These are phyloP conservation scores for Macquaria ambigua DNA, from an alignment of 2,113 vertebrate genomes.

Conservation along the genomic window DNA sequence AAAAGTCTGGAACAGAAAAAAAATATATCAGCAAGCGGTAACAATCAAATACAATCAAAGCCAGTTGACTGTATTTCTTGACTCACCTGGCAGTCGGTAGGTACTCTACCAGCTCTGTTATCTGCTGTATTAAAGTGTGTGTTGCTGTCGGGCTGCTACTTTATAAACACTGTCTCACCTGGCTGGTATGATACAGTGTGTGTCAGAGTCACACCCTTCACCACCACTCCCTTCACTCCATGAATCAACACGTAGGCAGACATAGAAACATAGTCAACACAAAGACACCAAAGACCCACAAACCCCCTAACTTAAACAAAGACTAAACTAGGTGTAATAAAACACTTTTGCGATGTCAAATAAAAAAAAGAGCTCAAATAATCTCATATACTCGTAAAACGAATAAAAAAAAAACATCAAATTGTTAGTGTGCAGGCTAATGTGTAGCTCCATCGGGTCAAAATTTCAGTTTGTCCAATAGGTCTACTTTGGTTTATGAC, in stretches of 20 bases:
- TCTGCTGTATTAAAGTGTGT: neutral
- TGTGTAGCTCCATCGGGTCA: neutral
- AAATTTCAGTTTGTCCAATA: neutral
- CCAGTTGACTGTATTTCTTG: neutral
- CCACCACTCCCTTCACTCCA: constrained; percentile 71
- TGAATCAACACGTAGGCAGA: constrained; percentile 68
- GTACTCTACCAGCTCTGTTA: neutral
- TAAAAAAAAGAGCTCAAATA: neutral
- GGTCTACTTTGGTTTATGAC: neutral
- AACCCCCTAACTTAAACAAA: neutral
- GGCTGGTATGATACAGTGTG: constrained; percentile 83
- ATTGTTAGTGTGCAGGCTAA: neutral
- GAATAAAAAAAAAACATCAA: no score
- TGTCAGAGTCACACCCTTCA: constrained; percentile 90
- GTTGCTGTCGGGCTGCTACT: constrained; percentile 28
- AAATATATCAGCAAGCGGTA: constrained; percentile 13
- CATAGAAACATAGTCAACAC: neutral
- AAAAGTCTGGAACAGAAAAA: constrained; percentile 35
- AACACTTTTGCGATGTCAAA: neutral
- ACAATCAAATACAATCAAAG: neutral
- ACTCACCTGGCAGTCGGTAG: constrained; percentile 29
- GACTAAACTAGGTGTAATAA: neutral
- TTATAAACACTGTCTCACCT: constrained; percentile 88
- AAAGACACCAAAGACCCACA: neutral
- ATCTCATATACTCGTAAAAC: neutral